Evolutionary conservation across 2,113 vertebrate species (phyloP), one percentile per base, ranked within the genome.

Genomic region (Crocuta crocuta): DNA sequence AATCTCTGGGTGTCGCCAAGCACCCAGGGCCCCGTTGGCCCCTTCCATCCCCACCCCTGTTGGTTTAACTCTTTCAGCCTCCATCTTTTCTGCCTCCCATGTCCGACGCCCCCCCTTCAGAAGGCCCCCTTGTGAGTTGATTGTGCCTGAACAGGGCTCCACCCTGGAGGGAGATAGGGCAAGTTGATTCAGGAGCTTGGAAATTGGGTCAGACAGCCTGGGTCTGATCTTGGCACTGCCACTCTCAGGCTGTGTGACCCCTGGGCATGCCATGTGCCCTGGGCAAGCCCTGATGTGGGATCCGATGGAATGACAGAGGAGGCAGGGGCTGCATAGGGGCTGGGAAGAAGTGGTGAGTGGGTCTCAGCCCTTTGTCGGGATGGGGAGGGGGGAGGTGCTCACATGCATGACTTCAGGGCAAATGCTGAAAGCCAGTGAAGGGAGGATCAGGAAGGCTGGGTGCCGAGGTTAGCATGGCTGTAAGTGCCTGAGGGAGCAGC

Each of bases 61-160:
- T 70, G 74, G 21, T 82, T 61, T 24, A 0, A 74, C 80, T 31
- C 1, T 13, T 21, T 50, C 50, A 13, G 10, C 23, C 55, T 89
- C 48, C 7, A 0, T 63, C 63, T 83, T 48, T 55, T 23, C 79
- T 2, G 2, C 70, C n/a, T 80, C 28, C 65, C 23, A 5, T 7
- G 26, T 13, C 39, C 39, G 39, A 50, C 19, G 65, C 66, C 53
- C 16, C 16, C 53, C 10, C 26, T 15, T 4, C 53, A 61, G 71
- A 74, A 7, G 53, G 87, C 74, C 39, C 33, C 1, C 2, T 0
- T 0, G 1, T 2, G 31, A 58, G 73, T 10, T 2, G 5, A 33
- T 65, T n/a, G 63, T 66, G 74, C 65, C n/a, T 2, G 11, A 74
- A 74, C 1, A 3, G 13, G 17, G 10, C 2, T n/a, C n/a, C 16